phyloP scores from a whole-genome alignment of 2,797 vertebrate genomes.

The Leptodactylus fallax region DNA sequence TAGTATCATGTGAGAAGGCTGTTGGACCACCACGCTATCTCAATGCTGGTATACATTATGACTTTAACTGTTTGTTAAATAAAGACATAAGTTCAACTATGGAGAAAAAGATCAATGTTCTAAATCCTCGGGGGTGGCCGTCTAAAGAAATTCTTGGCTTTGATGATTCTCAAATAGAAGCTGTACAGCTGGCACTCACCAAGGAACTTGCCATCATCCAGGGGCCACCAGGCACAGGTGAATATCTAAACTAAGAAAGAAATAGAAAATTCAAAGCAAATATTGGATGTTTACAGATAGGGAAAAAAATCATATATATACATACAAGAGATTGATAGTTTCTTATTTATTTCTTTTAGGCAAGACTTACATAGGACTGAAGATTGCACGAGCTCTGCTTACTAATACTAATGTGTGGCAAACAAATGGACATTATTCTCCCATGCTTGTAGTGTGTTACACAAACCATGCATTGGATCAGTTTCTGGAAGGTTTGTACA shows the following conservation, averaged over 20 bases:
- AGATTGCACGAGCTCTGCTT: slow-evolving; percentile 88
- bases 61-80: slow-evolving; percentile 77
- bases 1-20: slow-evolving; percentile 84
- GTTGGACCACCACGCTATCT: slow-evolving; percentile 84
- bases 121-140: slow-evolving; percentile 81
- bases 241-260: slow-evolving; percentile 48
- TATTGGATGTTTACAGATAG: background rate
- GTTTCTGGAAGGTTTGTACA: slow-evolving; percentile 91
- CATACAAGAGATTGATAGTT: background rate
- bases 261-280: background rate
- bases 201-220: slow-evolving; percentile 93
- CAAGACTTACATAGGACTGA: slow-evolving; percentile 92
- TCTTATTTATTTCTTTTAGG: slow-evolving; percentile 73
- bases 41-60: slow-evolving; percentile 69
- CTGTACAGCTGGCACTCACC: slow-evolving; percentile 88
- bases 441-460: slow-evolving; percentile 93
- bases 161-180: slow-evolving; percentile 89
- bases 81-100: background rate
- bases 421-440: slow-evolving; percentile 52
- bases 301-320: background rate
- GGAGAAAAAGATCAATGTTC: slow-evolving; percentile 72
- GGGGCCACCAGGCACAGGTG: slow-evolving; percentile 93
- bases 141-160: slow-evolving; percentile 81
- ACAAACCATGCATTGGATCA: slow-evolving; percentile 97
- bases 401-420: slow-evolving; percentile 78